Percentiles rank a stretch among this genome's conserved stretches.
These are phyloP conservation scores for Porites lobata DNA, from an alignment of 92 coral and sea anemone species.

Conservation along the genomic window DNA sequence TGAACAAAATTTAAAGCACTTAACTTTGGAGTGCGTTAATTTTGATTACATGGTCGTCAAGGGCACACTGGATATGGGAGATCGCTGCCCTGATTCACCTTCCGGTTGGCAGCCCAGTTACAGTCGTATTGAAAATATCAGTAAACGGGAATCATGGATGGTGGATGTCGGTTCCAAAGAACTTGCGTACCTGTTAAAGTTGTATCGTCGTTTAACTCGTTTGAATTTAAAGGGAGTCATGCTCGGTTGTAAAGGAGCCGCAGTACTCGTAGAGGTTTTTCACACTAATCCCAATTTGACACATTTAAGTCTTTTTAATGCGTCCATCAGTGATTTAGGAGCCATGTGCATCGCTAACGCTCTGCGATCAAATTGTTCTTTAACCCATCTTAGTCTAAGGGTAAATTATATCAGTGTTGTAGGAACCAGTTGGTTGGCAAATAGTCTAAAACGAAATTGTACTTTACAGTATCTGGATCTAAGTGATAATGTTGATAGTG, in stretches of 20 bases:
- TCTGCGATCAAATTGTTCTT: background rate
- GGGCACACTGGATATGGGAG: too few relatives aligned
- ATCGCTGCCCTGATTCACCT: too few relatives aligned
- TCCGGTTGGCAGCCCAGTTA: background rate
- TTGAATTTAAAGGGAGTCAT: background rate
- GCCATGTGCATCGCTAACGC: background rate
- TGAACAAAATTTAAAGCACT: background rate
- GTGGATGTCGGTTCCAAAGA: background rate
- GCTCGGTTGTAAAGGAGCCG: background rate
- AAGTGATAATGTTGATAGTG: background rate
- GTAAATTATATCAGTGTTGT: background rate
- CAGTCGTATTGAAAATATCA: too few relatives aligned
- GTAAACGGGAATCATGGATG: background rate
- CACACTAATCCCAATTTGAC: background rate
- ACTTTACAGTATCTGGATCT: slow-evolving; percentile 9
- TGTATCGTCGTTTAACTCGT: background rate
- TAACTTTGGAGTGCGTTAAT: background rate
- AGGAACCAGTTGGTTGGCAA: background rate
- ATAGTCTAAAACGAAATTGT: background rate
- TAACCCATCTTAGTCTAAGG: slow-evolving; percentile 3
- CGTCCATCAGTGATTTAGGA: background rate
- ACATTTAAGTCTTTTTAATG: background rate
- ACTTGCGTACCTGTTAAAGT: background rate
- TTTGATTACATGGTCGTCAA: too few relatives aligned
- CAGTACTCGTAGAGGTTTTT: background rate